A percentile compares a stretch with the other conserved stretches of the same genome.
These are phyloP conservation scores for Lutra lutra DNA, from an alignment of 2,797 vertebrate genomes.

Conservation along the genomic window DNA sequence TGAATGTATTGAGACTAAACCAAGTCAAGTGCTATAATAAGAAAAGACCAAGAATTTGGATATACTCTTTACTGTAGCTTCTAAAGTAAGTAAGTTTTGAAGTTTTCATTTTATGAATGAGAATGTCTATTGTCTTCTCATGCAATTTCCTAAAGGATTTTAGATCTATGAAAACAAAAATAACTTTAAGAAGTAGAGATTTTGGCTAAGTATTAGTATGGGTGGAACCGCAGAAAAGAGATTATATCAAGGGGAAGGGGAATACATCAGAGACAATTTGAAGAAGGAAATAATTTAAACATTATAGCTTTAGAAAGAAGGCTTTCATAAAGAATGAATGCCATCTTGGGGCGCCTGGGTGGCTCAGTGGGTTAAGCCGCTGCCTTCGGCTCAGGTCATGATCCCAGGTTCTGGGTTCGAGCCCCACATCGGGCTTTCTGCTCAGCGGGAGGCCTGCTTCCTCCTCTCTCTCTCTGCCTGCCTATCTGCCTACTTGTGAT, in stretches of 20 bases:
- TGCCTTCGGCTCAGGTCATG: too few relatives aligned
- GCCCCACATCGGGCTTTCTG: too few relatives aligned
- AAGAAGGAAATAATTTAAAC: neutral
- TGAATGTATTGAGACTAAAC: neutral
- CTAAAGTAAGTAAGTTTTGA: neutral
- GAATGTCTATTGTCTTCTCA: neutral
- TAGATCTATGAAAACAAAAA: neutral
- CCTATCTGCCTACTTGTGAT: too few relatives aligned
- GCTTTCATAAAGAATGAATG: neutral
- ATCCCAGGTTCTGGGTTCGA: too few relatives aligned
- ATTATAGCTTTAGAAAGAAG: neutral
- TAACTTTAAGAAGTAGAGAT: neutral
- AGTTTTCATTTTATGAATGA: slow-evolving; percentile 1
- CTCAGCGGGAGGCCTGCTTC: too few relatives aligned
- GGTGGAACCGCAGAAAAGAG: neutral
- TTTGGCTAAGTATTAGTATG: neutral
- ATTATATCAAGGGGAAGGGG: neutral
- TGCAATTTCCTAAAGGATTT: neutral
- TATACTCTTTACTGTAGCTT: neutral
- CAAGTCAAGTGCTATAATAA: neutral
- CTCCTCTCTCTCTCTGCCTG: too few relatives aligned
- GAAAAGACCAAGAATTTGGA: neutral
- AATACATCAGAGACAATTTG: neutral
- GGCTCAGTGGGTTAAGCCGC: too few relatives aligned
- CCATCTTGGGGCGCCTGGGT: too few relatives aligned